Evolutionary conservation across 2,888 invertebrate species (phyloP).

Genomic region (Polylopha cassiicola): DNA sequence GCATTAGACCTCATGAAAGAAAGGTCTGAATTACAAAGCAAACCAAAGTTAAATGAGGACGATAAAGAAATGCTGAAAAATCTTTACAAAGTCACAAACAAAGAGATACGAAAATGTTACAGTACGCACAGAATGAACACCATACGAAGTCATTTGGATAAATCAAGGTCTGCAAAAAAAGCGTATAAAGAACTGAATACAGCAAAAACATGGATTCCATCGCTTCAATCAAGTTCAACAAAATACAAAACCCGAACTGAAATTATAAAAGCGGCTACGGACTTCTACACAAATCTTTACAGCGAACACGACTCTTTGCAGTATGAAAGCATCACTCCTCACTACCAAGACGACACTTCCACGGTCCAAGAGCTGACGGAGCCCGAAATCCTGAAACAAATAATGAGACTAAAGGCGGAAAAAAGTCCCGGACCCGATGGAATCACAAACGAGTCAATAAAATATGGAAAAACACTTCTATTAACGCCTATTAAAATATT

Average conservation of each 20-base stretch:
- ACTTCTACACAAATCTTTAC: conserved; percentile 22
- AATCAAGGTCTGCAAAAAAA: too few species aligned
- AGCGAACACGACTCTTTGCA: conserved; percentile 14
- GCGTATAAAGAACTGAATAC: not conserved
- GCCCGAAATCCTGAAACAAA: conserved; percentile 23
- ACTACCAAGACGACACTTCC: conserved; percentile 2
- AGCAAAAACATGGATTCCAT: conserved; percentile 19
- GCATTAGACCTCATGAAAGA: conserved; percentile 23
- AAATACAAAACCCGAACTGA: too few species aligned
- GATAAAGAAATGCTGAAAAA: conserved; percentile 22
- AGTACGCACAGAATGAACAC: too few species aligned
- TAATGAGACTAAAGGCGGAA: conserved; percentile 26
- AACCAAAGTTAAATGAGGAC: conserved; percentile 15
- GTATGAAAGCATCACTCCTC: too few species aligned
- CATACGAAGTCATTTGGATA: too few species aligned
- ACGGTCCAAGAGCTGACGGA: conserved; percentile 18
- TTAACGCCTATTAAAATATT: too few species aligned
- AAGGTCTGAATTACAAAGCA: conserved; percentile 23
- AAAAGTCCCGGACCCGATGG: conserved; percentile 26
- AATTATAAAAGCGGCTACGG: conserved; percentile 23
- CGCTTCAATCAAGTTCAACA: conserved; percentile 9
- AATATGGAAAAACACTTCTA: conserved; percentile 18
- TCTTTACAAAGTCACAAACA: conserved; percentile 22
- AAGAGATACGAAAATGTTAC: conserved; percentile 22
- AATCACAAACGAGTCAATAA: too few species aligned